Base-by-base conservation (phyloP, 2,888 invertebrate genomes). In the Pyrocoelia pectoralis region DNA sequence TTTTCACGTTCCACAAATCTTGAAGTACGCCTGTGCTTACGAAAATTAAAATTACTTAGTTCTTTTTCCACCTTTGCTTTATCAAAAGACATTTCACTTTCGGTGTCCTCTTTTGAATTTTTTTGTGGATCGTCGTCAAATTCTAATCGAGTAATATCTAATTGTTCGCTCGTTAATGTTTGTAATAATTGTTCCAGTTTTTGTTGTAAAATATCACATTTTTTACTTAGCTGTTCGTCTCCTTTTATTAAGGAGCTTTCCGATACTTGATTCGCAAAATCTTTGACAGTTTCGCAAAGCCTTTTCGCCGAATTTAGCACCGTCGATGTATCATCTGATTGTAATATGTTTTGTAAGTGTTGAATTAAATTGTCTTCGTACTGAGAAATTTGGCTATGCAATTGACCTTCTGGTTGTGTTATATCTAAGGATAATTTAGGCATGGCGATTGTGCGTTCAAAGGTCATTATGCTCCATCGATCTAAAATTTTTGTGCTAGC, bases 401-500 rank as follows among this genome's bases (percentile, higher is more conserved):
- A 72, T 72, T 79, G 79, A 56, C 79, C 15, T 80, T 56, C 61
- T 81, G 65, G 70, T 83, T 84, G 10, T 82, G 84, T 53, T 6
- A 63, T 53, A 61, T 66, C 86, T 53, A 81, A 72, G 12, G 81
- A 81, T 41, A 81, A 69, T 70, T 81, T 81, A 40, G 88, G 84
- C 73, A 91, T 82, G 0, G 91, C 85, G 59, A 89, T 87, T 63
- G 87, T 86, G 56, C 93, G 86, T 80, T 94, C 93, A 77, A 94
- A 96, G 5, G 95, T 94, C 94, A 97, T 94, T 72, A 97, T 94
- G 76, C 96, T 95, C 97, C 97, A 97, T 72, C 97, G 90, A 81
- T 98, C 98, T 52, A 98, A 85, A 93, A 98, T 97, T 84, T 97
- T 97, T 55, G 96, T 96, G 77, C 96, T 93, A n/a, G 98, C 97